Evolutionary conservation across 2,888 invertebrate genomes (phyloP), one percentile per base, ranked within the genome.

Genomic region (Hecatera dysodea): DNA sequence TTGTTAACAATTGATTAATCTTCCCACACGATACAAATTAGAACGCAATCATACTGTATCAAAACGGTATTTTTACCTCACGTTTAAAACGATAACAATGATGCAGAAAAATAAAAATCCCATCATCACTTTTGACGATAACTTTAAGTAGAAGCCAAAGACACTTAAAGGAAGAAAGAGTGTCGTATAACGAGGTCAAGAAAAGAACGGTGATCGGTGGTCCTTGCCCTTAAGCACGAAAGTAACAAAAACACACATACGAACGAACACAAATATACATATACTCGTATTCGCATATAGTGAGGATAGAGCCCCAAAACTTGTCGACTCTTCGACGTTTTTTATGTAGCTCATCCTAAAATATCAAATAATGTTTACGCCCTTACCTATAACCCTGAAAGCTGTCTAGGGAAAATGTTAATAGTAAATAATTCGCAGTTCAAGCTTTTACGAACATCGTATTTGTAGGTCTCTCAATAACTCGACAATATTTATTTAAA

Each of bases 321-420:
- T 81, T 81, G 84, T 87, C 73, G 83, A 84, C 80, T 83, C 66
- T 85, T 78, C 83, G 22, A 87, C 87, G 86, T 88, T 81, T 86
- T 87, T 88, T 89, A 91, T 90, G 89, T 89, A 84, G 69, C 78
- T 80, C 71, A 88, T 89, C 91, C 91, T 91, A 91, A 91, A 90
- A 90, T 79, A 91, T 87, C 91, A 90, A 87, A 83, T 81, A 73
- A 75, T 85, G 82, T 88, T 86, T 86, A 82, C 82, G 82, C 78
- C 80, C 69, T 75, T 66, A 75, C 63, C n/a, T n/a, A n/a, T n/a
- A n/a, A 69, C 63, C 72, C 75, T 29, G 17, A 55, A 24, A 66
- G 72, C 57, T 70, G 59, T 44, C 60, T 44, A 65, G 39, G 50
- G 46, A 66, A 64, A 42, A 68, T 60, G 53, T 44, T 63, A 77